Percentiles rank a stretch among this genome's conserved stretches.
Conservation (phyloP, 2,113 vertebrate species). For the Chionis minor region DNA sequence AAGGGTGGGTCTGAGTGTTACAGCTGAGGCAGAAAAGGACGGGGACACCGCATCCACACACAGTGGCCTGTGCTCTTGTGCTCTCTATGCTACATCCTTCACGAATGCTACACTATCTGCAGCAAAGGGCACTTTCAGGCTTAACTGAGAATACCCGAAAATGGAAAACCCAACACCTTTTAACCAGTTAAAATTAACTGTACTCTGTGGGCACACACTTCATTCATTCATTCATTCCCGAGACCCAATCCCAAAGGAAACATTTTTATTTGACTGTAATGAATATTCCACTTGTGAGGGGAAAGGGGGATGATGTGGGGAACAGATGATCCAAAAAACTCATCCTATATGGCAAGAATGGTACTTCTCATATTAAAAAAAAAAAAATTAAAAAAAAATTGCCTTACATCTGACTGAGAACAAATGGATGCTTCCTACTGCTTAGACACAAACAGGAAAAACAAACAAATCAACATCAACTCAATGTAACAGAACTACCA, state of each 20-base stretch:
- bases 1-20: conserved; percentile 69
- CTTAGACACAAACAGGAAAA: not conserved
- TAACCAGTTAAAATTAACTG: conserved; percentile 18
- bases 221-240: not conserved
- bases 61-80: not conserved
- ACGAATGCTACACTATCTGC: conserved; percentile 59
- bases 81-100: conserved; percentile 30
- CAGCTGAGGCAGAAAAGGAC: conserved; percentile 13
- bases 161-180: conserved; percentile 46
- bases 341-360: not conserved
- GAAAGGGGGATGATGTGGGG: not conserved
- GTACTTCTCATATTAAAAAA: not conserved
- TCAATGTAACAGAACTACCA: not conserved
- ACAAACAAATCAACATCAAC: not conserved
- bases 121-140: conserved; percentile 65
- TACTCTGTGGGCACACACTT: not conserved
- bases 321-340: not conserved
- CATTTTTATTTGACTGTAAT: not conserved
- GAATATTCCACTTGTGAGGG: not conserved
- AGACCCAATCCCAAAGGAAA: conserved; percentile 15
- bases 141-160: conserved; percentile 57
- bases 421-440: not conserved
- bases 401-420: not conserved
- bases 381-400: not conserved
- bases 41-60: conserved; percentile 60